These are phyloP conservation scores for Entomobrya multifasciata DNA, from an alignment of 2,888 invertebrate genomes.

Conservation along the genomic window DNA sequence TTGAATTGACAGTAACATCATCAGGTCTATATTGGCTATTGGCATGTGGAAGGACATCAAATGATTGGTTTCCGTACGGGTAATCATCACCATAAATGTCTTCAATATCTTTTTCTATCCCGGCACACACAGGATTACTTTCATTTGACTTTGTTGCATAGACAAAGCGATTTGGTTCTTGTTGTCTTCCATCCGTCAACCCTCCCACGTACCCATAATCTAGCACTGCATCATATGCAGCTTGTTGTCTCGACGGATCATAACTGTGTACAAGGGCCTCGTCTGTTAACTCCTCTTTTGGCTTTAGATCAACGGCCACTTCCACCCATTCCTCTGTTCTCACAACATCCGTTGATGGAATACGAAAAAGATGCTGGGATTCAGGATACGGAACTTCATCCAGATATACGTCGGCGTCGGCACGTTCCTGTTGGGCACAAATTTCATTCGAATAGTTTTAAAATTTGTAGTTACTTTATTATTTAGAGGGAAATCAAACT, in stretches of 20 bases:
- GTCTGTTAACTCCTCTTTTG: conserved; percentile 2
- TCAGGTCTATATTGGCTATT: no score
- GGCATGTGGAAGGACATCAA: no score
- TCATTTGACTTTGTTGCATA: conserved; percentile 47
- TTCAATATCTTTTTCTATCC: conserved; percentile 51
- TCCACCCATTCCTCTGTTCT: conserved; percentile 66
- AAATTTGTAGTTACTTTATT: no score
- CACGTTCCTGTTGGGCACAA: no score
- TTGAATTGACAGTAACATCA: no score
- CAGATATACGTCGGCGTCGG: background rate
- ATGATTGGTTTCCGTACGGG: no score
- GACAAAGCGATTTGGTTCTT: conserved; percentile 44
- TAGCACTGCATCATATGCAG: conserved; percentile 2
- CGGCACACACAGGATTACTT: background rate
- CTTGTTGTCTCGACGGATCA: background rate
- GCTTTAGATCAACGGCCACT: conserved; percentile 8
- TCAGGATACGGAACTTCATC: background rate
- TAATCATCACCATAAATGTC: conserved; percentile 44
- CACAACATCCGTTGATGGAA: conserved; percentile 68
- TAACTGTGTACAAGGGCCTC: conserved; percentile 50
- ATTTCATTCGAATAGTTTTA: no score
- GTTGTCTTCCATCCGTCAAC: conserved; percentile 51
- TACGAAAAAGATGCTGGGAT: conserved; percentile 39
- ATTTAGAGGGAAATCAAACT: no score
- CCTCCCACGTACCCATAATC: conserved; percentile 60